Evolutionary conservation across 2,888 invertebrate genomes (phyloP).

Genomic region (Eristalis intricaria): DNA sequence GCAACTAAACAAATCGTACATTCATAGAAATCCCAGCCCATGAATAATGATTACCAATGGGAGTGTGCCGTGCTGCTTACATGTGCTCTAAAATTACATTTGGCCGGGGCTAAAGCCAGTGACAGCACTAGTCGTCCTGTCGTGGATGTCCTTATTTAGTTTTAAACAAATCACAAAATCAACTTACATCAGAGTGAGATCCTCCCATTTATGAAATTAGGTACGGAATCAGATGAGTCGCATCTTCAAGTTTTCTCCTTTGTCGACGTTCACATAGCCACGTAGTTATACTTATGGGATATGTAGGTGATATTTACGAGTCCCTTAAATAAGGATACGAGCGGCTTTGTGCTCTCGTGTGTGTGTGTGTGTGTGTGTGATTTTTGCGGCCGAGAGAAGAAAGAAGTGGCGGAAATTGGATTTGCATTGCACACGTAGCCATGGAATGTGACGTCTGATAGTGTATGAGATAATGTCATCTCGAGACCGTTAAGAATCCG

Average conservation of each 20-base stretch:
- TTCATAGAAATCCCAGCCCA: slow-evolving; percentile 71
- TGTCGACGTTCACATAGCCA: neutral
- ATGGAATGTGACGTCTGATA: slow-evolving; percentile 38
- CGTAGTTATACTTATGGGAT: neutral
- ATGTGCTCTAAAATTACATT: slow-evolving; percentile 66
- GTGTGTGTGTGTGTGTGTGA: neutral
- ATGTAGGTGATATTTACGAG: slow-evolving; percentile 45
- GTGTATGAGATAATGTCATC: slow-evolving; percentile 49
- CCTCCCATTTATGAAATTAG: slow-evolving; percentile 68
- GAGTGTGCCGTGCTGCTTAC: slow-evolving; percentile 58
- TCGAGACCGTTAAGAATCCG: slow-evolving; percentile 60
- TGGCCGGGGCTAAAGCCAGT: slow-evolving; percentile 13
- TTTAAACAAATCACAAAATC: slow-evolving; percentile 71
- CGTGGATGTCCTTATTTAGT: slow-evolving; percentile 50
- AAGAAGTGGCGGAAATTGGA: slow-evolving; percentile 54
- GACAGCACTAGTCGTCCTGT: slow-evolving; percentile 4
- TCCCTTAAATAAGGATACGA: slow-evolving; percentile 54
- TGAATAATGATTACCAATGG: slow-evolving; percentile 71
- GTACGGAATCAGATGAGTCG: slow-evolving; percentile 48
- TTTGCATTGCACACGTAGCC: slow-evolving; percentile 58
- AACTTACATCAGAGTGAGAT: slow-evolving; percentile 62
- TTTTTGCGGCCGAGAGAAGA: neutral
- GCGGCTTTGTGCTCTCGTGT: neutral
- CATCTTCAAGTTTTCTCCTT: slow-evolving; percentile 24
- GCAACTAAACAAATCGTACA: slow-evolving; percentile 67